A percentile compares a stretch with the other conserved stretches of the same genome.
Evolutionary conservation across 2,888 invertebrate genomes (phyloP).

Genomic region (Dryomyza anilis): DNA sequence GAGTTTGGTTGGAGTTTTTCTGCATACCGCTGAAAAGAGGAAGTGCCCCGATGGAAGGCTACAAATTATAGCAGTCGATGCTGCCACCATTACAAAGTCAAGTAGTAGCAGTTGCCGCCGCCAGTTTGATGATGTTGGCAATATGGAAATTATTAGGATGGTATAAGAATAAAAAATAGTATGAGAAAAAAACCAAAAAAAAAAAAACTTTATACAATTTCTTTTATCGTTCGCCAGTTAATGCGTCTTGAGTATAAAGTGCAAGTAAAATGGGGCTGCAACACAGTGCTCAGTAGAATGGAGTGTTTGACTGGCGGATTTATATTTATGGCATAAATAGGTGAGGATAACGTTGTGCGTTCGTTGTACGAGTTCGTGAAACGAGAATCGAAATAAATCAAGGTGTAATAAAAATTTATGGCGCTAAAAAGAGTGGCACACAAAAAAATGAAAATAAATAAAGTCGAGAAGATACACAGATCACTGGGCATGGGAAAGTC

Average conservation of each 20-base stretch:
- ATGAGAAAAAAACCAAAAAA: too few relatives aligned
- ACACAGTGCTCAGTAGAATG: background rate
- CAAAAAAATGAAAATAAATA: background rate
- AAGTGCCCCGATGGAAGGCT: slow-evolving; percentile 1
- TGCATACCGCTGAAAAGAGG: slow-evolving; percentile 19
- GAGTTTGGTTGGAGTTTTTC: slow-evolving; percentile 36
- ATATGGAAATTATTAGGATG: slow-evolving; percentile 27
- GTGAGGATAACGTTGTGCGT: background rate
- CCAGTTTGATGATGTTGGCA: slow-evolving; percentile 22
- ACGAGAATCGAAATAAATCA: background rate
- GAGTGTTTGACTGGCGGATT: background rate
- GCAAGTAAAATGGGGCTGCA: background rate
- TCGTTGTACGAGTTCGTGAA: background rate
- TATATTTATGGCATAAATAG: slow-evolving; percentile 1
- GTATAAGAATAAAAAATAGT: slow-evolving; percentile 5
- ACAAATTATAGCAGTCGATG: slow-evolving; percentile 9
- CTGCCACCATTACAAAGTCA: slow-evolving; percentile 9
- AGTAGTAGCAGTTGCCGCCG: slow-evolving; percentile 11
- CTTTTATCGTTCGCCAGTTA: background rate
- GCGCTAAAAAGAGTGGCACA: too few relatives aligned
- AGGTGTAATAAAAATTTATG: slow-evolving; percentile 2
- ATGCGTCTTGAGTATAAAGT: background rate
- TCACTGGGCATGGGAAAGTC: background rate
- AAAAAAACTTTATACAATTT: too few relatives aligned
- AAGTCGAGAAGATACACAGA: background rate